These are phyloP conservation scores for Geococcyx californianus DNA, from an alignment of 2,113 vertebrate genomes.

Conservation along the genomic window DNA sequence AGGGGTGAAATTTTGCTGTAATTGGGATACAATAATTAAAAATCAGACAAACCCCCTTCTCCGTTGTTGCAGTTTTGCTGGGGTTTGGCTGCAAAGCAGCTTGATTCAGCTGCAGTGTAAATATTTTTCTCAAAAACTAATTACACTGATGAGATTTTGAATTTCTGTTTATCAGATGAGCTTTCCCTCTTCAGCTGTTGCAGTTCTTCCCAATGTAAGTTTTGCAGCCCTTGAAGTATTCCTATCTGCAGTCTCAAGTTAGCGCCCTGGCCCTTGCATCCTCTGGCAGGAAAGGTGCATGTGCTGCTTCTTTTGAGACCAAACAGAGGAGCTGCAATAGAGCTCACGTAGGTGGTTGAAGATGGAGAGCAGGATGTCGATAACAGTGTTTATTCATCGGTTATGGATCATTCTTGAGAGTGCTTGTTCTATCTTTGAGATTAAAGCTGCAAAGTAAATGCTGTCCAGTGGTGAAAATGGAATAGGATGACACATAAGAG, in stretches of 20 bases:
- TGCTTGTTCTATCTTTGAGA: neutral
- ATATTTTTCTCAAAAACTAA: slow-evolving; percentile 29
- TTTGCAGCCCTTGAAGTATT: neutral
- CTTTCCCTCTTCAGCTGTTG: neutral
- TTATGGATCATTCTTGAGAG: neutral
- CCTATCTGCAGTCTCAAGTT: neutral
- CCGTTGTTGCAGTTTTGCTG: neutral
- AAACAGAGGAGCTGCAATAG: neutral
- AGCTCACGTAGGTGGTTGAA: accelerated
- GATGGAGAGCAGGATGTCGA: neutral
- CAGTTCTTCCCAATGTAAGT: neutral
- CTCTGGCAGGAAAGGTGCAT: neutral
- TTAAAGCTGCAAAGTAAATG: neutral
- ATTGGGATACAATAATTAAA: slow-evolving; percentile 2
- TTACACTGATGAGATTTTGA: neutral
- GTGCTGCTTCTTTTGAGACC: neutral
- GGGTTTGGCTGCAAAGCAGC: neutral
- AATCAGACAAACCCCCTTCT: neutral
- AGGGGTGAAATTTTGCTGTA: slow-evolving; percentile 33
- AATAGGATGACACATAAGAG: neutral
- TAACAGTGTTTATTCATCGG: neutral
- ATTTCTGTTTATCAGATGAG: slow-evolving; percentile 1
- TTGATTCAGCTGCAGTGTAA: slow-evolving; percentile 27
- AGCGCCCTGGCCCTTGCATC: neutral
- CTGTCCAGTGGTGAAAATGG: neutral